These are phyloP conservation scores for Gambelia wislizenii DNA, from an alignment of 2,797 vertebrate genomes.

Conservation along the genomic window DNA sequence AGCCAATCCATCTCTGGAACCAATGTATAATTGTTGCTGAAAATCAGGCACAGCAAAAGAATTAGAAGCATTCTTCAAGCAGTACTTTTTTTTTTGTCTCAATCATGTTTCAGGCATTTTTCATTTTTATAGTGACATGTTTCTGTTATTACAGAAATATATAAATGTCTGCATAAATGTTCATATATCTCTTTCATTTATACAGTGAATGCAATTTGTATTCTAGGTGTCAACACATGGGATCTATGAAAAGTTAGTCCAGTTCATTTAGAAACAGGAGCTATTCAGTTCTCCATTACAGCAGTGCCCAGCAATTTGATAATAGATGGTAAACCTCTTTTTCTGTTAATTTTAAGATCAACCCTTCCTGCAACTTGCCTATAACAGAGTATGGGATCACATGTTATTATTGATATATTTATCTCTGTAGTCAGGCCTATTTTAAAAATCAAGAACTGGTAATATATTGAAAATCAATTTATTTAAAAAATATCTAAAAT, in stretches of 20 bases:
- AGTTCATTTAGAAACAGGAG: not conserved
- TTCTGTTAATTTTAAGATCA: not conserved
- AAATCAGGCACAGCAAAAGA: slow-evolving; percentile 74
- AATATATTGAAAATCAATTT: too few species aligned
- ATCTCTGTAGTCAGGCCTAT: not conserved
- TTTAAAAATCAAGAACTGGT: not conserved
- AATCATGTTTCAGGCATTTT: not conserved
- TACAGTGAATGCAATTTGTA: not conserved
- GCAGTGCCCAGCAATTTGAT: not conserved
- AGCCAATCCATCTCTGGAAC: slow-evolving; percentile 90
- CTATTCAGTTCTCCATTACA: not conserved
- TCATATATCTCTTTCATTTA: not conserved
- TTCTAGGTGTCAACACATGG: not conserved
- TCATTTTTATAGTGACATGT: not conserved
- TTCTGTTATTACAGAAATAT: not conserved
- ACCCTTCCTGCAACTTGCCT: not conserved
- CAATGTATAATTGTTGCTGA: slow-evolving; percentile 96
- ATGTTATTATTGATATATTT: not conserved
- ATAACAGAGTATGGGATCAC: not conserved
- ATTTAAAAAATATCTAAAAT: not conserved
- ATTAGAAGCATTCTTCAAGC: slow-evolving; percentile 67
- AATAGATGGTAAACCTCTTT: not conserved
- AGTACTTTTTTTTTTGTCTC: not conserved
- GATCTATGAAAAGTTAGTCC: not conserved
- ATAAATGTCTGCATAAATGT: not conserved